These are phyloP conservation scores for Oophaga pumilio DNA, from an alignment of 2,113 vertebrate species.

Conservation along the genomic window DNA sequence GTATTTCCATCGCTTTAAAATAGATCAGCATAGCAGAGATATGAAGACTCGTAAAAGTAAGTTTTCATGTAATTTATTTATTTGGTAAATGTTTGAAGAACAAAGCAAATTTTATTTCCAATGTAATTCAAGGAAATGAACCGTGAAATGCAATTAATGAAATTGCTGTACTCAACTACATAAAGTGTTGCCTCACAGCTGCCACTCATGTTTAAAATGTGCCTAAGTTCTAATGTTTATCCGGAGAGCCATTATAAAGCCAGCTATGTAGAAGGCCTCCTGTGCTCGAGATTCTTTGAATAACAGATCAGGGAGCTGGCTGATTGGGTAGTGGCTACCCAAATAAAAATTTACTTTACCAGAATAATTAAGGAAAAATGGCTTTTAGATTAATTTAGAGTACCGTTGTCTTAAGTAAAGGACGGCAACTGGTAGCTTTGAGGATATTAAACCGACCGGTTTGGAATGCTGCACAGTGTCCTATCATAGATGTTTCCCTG, in stretches of 20 bases:
- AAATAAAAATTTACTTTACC: slow-evolving; percentile 36
- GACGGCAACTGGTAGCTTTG: not conserved
- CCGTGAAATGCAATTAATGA: slow-evolving; percentile 71
- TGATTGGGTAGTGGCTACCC: not conserved
- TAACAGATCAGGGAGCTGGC: slow-evolving; percentile 56
- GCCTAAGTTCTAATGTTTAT: slow-evolving; percentile 62
- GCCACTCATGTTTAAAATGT: slow-evolving; percentile 63
- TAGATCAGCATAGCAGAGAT: not conserved
- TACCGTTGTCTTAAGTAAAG: not conserved
- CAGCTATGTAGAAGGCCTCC: slow-evolving; percentile 61
- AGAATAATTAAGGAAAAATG: slow-evolving; percentile 46
- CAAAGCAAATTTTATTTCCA: slow-evolving; percentile 58
- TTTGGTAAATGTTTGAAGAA: slow-evolving; percentile 63
- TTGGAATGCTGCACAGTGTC: not conserved
- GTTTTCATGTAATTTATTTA: slow-evolving; percentile 42
- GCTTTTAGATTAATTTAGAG: slow-evolving; percentile 15
- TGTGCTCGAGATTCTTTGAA: slow-evolving; percentile 62
- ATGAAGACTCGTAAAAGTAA: not conserved
- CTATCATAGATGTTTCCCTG: slow-evolving; percentile 36
- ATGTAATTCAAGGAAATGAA: slow-evolving; percentile 72
- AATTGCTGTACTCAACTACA: slow-evolving; percentile 67
- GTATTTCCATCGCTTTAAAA: not conserved
- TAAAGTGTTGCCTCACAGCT: slow-evolving; percentile 65
- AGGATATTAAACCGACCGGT: slow-evolving; percentile 11
- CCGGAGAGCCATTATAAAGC: slow-evolving; percentile 65